A percentile compares a stretch with the other conserved stretches of the same genome.
These are phyloP conservation scores for Pituophis catenifer DNA, from an alignment of 2,113 vertebrate genomes.

Conservation along the genomic window DNA sequence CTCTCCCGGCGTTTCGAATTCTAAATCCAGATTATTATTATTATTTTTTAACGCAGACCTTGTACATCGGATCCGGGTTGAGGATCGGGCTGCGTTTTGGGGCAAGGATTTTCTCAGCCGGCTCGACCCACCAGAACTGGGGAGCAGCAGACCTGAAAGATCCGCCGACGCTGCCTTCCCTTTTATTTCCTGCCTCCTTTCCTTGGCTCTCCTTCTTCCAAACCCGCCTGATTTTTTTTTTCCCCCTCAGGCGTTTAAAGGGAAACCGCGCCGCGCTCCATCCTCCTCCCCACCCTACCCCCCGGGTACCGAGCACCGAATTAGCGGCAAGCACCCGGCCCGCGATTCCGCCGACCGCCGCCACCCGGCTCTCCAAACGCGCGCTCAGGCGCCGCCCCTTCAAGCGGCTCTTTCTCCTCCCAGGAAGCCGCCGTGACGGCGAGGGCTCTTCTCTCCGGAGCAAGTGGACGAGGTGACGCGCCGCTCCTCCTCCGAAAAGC, in stretches of 20 bases:
- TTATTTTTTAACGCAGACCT: background rate
- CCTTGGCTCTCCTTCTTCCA: background rate
- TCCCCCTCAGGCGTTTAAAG: background rate
- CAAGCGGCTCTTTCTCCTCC: slow-evolving; percentile 34
- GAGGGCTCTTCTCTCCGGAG: background rate
- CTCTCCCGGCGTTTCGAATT: background rate
- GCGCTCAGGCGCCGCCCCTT: slow-evolving; percentile 59
- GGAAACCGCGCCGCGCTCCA: background rate
- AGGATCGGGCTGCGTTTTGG: background rate
- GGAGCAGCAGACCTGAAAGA: background rate
- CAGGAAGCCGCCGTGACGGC: slow-evolving; percentile 64
- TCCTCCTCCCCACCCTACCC: accelerated
- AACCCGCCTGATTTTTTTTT: background rate
- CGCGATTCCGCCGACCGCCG: slow-evolving; percentile 19
- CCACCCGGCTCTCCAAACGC: slow-evolving; percentile 31
- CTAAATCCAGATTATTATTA: background rate
- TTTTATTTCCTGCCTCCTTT: background rate
- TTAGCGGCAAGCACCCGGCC: background rate
- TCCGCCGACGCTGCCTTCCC: too few relatives aligned
- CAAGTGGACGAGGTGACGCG: background rate
- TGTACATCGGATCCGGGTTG: background rate
- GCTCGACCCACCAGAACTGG: background rate
- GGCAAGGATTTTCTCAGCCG: background rate
- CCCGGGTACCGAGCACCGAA: background rate
- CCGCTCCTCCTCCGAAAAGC: slow-evolving; percentile 30